A percentile compares a stretch with the other conserved stretches of the same genome.
Conservation (phyloP, 2,797 vertebrate species). For the Semaprochilodus insignis region DNA sequence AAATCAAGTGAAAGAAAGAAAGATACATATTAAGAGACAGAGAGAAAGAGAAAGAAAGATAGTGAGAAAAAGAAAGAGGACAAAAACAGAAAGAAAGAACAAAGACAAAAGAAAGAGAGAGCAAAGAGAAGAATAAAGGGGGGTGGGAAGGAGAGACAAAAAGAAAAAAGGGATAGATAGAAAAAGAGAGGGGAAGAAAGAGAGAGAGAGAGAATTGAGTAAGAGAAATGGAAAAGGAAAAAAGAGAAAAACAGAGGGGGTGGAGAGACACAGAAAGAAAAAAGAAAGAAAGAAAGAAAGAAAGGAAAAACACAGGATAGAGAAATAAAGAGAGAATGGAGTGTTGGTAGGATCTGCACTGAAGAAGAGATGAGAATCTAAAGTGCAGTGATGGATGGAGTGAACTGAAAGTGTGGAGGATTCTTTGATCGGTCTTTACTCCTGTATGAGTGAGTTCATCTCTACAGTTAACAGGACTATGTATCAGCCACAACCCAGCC, state of each 20-base stretch:
- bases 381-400: neutral
- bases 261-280: too few species aligned
- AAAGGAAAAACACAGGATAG: too few species aligned
- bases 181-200: neutral
- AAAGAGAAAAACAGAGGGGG: too few species aligned
- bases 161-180: neutral
- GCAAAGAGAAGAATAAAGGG: neutral
- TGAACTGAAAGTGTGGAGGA: neutral
- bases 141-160: neutral
- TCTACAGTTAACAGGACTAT: neutral
- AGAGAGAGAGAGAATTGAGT: neutral
- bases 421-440: neutral
- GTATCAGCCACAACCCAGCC: neutral
- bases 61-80: neutral
- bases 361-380: neutral
- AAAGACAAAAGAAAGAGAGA: neutral
- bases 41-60: neutral
- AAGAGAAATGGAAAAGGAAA: too few species aligned
- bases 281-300: too few species aligned
- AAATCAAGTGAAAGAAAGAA: neutral
- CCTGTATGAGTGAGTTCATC: neutral
- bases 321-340: too few species aligned
- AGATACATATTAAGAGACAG: neutral
- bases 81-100: neutral
- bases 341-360: too few species aligned